Percentiles rank a stretch among this genome's conserved stretches.
Conservation (phyloP, 1,140 invertebrate genomes). For the Megalonaias nervosa region DNA sequence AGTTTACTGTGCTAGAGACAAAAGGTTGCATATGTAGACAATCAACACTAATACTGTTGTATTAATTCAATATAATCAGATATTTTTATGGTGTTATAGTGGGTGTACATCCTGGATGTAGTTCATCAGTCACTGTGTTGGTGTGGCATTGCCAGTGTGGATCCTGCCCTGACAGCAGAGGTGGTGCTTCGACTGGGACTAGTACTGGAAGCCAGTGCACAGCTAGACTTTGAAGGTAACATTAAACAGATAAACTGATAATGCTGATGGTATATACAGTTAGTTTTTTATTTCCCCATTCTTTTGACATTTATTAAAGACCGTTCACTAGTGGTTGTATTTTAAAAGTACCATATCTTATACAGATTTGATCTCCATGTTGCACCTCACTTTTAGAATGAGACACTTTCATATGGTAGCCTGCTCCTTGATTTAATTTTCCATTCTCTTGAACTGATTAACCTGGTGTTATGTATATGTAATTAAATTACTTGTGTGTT, state of each 20-base stretch:
- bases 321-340: no score
- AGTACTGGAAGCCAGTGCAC: conserved; percentile 67
- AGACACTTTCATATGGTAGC: no score
- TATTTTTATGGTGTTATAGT: conserved; percentile 52
- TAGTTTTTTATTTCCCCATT: conserved; percentile 10
- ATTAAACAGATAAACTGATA: not conserved
- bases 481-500: no score
- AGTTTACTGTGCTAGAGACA: no score
- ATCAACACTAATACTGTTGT: not conserved
- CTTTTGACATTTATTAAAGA: no score
- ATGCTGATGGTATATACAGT: not conserved
- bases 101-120: conserved; percentile 69
- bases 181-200: conserved; percentile 68
- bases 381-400: no score
- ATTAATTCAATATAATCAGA: not conserved
- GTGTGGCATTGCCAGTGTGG: conserved; percentile 67
- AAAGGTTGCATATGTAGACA: no score
- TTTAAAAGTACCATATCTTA: no score
- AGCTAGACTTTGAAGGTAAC: conserved; percentile 56
- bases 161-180: conserved; percentile 67
- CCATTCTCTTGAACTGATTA: no score
- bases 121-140: conserved; percentile 67
- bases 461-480: no score
- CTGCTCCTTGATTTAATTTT: no score
- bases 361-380: no score